These are phyloP conservation scores for Eumaeus atala DNA, from an alignment of 1,140 invertebrate genomes.

Conservation along the genomic window DNA sequence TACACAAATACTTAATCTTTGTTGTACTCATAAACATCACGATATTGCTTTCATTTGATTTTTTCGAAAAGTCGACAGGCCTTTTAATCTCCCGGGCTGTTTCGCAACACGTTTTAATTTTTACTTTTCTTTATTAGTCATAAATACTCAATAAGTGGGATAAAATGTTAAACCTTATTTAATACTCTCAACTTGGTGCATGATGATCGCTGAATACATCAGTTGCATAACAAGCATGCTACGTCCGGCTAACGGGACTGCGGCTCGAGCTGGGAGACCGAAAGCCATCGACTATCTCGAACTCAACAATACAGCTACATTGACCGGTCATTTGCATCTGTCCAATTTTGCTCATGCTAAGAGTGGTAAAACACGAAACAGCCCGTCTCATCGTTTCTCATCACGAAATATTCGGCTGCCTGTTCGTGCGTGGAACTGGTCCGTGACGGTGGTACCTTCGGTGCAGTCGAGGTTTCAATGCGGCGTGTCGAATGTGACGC, in stretches of 20 bases:
- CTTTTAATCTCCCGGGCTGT: no score
- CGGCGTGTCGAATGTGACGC: background rate
- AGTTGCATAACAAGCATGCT: slow-evolving; percentile 58
- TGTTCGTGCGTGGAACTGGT: slow-evolving; percentile 46
- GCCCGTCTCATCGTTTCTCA: slow-evolving; percentile 43
- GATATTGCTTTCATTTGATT: no score
- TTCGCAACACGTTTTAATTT: no score
- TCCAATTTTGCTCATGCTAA: slow-evolving; percentile 24
- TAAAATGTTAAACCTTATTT: no score
- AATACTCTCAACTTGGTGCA: background rate
- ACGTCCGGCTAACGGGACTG: slow-evolving; percentile 58
- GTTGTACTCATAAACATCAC: no score
- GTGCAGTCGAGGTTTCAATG: slow-evolving; percentile 35
- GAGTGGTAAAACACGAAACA: slow-evolving; percentile 27
- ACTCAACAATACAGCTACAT: slow-evolving; percentile 39
- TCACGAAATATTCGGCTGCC: slow-evolving; percentile 39
- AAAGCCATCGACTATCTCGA: slow-evolving; percentile 25
- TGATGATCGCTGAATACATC: slow-evolving; percentile 39
- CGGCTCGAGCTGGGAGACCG: slow-evolving; percentile 33
- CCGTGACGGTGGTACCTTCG: slow-evolving; percentile 53
- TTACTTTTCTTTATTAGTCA: no score
- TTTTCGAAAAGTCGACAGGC: no score
- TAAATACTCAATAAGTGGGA: no score
- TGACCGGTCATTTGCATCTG: slow-evolving; percentile 45
- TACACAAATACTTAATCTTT: no score